These are phyloP conservation scores for Epicampocera succincta DNA, from an alignment of 2,888 invertebrate species.

Conservation along the genomic window DNA sequence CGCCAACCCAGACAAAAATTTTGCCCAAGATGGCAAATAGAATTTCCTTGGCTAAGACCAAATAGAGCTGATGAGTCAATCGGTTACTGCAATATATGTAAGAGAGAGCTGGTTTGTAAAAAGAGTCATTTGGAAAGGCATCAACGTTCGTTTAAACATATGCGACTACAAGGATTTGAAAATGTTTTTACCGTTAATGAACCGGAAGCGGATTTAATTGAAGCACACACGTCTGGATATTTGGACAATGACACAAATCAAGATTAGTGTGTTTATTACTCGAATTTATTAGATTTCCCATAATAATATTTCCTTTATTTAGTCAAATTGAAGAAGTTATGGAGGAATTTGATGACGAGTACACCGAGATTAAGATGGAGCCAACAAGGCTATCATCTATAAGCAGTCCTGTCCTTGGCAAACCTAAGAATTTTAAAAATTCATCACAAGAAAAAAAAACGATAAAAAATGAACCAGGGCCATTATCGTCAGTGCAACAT, in stretches of 20 bases:
- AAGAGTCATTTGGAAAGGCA: slow-evolving; percentile 73
- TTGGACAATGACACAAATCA: slow-evolving; percentile 40
- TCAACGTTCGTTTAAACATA: slow-evolving; percentile 71
- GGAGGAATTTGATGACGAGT: slow-evolving; percentile 65
- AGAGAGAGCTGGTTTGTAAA: slow-evolving; percentile 71
- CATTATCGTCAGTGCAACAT: background rate
- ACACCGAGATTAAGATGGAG: slow-evolving; percentile 69
- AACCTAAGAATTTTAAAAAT: background rate
- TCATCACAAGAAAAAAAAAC: slow-evolving; percentile 6
- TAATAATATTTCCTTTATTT: background rate
- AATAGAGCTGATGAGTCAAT: slow-evolving; percentile 70
- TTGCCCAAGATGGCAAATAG: slow-evolving; percentile 69
- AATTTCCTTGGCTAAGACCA: slow-evolving; percentile 71
- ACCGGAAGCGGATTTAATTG: slow-evolving; percentile 63
- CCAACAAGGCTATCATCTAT: slow-evolving; percentile 38
- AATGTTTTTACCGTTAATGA: slow-evolving; percentile 65
- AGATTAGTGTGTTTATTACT: slow-evolving; percentile 30
- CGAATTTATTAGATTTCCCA: background rate
- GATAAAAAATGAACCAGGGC: slow-evolving; percentile 27
- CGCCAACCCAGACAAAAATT: slow-evolving; percentile 70
- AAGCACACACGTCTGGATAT: slow-evolving; percentile 61
- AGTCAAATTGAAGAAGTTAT: slow-evolving; percentile 65
- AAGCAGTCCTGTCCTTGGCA: slow-evolving; percentile 25
- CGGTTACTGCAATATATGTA: slow-evolving; percentile 71
- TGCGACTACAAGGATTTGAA: slow-evolving; percentile 68